Evolutionary conservation across 2,888 invertebrate genomes (phyloP).

Genomic region (Tuberolachnus salignus): DNA sequence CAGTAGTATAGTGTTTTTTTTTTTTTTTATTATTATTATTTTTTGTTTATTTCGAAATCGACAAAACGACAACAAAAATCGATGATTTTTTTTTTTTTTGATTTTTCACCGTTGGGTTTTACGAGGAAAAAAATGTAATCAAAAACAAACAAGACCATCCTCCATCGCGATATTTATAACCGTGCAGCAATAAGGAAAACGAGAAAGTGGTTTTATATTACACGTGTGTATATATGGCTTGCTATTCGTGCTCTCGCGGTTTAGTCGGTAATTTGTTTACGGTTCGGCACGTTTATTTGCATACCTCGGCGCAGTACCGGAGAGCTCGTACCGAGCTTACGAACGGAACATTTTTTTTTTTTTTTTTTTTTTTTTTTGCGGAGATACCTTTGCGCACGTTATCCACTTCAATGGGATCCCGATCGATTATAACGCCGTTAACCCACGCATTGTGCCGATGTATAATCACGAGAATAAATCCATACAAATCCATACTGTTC

Average conservation of each 20-base stretch:
- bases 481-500: no score
- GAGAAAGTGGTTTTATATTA: conserved; percentile 2
- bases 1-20: no score
- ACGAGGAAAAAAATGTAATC: no score
- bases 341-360: not conserved
- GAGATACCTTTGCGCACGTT: not conserved
- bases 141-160: not conserved
- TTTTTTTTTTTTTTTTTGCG: no score
- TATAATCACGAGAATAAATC: not conserved
- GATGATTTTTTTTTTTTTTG: no score
- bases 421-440: not conserved
- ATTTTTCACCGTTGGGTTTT: no score
- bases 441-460: no score
- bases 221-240: not conserved
- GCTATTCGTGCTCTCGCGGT: conserved; percentile 16
- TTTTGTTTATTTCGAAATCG: no score
- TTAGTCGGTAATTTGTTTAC: conserved; percentile 24
- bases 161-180: no score
- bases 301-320: not conserved
- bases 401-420: not conserved
- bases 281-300: conserved; percentile 29
- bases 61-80: no score
- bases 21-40: no score
- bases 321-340: conserved; percentile 18
- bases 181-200: not conserved